Conservation (phyloP, 2,797 vertebrate genomes). For the Sitta carolinensis region DNA sequence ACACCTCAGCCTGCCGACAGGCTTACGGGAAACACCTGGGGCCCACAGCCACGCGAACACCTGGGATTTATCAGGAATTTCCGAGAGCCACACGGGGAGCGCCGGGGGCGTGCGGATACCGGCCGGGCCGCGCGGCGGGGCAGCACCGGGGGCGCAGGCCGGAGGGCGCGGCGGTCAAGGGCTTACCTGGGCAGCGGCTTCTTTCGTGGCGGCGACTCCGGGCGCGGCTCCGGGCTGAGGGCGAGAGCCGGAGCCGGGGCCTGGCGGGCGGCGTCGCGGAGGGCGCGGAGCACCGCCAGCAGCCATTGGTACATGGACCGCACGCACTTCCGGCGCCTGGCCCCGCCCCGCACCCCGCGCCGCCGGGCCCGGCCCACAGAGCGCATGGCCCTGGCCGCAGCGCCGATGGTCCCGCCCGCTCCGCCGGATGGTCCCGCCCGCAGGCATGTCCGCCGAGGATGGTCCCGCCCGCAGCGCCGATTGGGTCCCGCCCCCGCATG, state of each 20-base stretch:
- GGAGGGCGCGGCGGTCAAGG: neutral
- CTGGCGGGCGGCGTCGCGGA: neutral
- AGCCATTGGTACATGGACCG: slow-evolving; percentile 41
- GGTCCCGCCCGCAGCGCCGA: too few species aligned
- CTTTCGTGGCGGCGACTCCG: neutral
- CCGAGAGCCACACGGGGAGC: neutral
- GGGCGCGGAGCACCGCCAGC: neutral
- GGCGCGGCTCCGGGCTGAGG: neutral
- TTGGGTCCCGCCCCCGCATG: too few species aligned
- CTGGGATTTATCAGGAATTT: fast-evolving
- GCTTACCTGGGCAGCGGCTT: neutral
- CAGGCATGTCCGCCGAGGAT: too few species aligned
- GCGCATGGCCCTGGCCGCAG: too few species aligned
- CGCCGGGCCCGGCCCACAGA: too few species aligned
- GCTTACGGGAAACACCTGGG: fast-evolving
- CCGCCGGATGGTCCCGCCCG: too few species aligned
- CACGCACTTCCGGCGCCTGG: neutral
- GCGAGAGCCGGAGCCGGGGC: neutral
- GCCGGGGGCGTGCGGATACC: neutral
- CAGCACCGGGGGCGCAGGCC: neutral
- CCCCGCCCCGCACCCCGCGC: too few species aligned
- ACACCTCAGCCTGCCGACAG: fast-evolving
- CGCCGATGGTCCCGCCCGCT: too few species aligned
- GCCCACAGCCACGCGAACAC: neutral
- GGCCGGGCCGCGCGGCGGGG: neutral